Base-by-base conservation (phyloP, 2,797 vertebrate genomes). In the Gephyroberyx darwinii region DNA sequence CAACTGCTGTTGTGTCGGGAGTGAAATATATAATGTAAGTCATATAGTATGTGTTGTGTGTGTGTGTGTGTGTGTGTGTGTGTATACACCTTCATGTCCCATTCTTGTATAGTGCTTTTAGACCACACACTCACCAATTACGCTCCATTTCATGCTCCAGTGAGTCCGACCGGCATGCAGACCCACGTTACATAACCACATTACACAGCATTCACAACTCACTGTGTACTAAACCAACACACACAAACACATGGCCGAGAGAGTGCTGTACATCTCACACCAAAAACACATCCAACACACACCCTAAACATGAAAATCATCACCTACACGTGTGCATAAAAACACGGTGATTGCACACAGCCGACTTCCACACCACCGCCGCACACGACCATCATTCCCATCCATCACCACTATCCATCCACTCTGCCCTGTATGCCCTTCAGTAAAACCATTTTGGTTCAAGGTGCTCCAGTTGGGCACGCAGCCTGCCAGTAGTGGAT, bases 121-220 rank as follows among this genome's bases (percentile, higher is more conserved):
- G 81, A 79, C 74, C 77, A 81, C 88, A 89, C 84, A 82, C 84
- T 85, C 65, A 83, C 71, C 78, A 90, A 90, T 91, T 89, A 90
- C 68, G 54, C 74, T 80, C 82, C 84, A 85, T 90, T 91, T 91
- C 89, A 91, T 50, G 85, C 82, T 84, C 77, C 77, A 74, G 62
- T 75, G 77, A 82, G 71, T 78, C 75, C 76, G 56, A 74, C 74
- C 55, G 67, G 85, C 84, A 83, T 81, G 60, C 75, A 81, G 76
- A 48, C 70, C 77, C 1, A 3, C 61, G 87, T 90, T 90, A 88
- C 84, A 74, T 86, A 90, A 90, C 82, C 72, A 81, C 75, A 82
- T 87, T 84, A 90, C 79, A 83, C 77, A 82, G 90, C 84, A 72
- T 88, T 89, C 83, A 88, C 83, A 76, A 70, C 78, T 74, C n/a